Percentiles rank a stretch among this genome's conserved stretches.
These are phyloP conservation scores for Nephrotoma guestfalica DNA, from an alignment of 2,888 invertebrate species.

Conservation along the genomic window DNA sequence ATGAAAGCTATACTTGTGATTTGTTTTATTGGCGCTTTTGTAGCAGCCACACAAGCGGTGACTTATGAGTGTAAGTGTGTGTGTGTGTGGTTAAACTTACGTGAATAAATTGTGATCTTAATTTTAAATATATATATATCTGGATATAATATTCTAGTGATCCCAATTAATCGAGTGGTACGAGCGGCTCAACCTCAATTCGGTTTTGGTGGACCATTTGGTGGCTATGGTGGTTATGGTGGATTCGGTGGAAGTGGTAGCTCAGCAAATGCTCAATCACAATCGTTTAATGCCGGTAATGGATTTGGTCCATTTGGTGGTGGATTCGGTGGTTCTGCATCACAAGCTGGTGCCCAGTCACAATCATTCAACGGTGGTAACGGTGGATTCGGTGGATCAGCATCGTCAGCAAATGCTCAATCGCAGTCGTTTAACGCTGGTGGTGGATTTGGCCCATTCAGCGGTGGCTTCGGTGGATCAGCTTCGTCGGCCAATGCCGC, in stretches of 20 bases:
- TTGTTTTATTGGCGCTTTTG: neutral
- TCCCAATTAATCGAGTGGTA: neutral
- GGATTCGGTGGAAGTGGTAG: neutral
- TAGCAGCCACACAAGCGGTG: neutral
- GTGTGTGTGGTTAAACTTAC: neutral
- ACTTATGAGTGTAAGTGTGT: neutral
- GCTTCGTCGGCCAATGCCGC: neutral
- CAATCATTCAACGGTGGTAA: neutral
- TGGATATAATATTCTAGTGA: neutral
- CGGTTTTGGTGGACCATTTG: neutral
- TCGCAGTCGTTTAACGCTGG: neutral
- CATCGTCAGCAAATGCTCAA: neutral
- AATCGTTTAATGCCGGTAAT: neutral
- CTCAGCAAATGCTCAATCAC: slow-evolving; percentile 1
- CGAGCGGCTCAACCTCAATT: neutral
- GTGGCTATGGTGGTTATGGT: neutral
- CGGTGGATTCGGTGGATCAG: neutral
- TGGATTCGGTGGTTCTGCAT: neutral
- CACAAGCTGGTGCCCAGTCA: neutral
- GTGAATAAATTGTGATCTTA: neutral
- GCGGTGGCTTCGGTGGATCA: neutral
- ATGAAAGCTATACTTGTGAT: slow-evolving; percentile 1
- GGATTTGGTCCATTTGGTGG: neutral
- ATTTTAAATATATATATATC: neutral
- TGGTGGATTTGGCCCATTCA: neutral